Evolutionary conservation across 1,140 invertebrate genomes (phyloP).

Genomic region (Brachionus plicatilis): DNA sequence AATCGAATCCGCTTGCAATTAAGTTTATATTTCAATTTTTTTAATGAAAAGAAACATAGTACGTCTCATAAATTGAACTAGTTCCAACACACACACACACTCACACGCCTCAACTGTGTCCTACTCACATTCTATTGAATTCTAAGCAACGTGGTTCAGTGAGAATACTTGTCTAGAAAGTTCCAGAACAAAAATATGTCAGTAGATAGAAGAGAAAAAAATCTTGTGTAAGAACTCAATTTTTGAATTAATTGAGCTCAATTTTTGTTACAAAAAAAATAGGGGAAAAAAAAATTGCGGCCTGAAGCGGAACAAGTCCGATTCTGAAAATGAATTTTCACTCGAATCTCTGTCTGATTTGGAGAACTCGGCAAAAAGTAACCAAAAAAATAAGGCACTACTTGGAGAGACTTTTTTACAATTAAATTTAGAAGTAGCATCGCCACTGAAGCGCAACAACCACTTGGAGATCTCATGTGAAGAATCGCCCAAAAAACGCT

Average conservation of each 20-base stretch:
- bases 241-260: background rate
- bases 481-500: slow-evolving; percentile 21
- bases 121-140: background rate
- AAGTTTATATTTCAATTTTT: background rate
- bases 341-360: background rate
- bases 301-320: background rate
- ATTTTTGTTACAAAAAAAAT: background rate
- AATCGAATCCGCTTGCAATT: background rate
- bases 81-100: background rate
- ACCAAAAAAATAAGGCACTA: background rate
- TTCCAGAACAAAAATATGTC: background rate
- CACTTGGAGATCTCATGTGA: background rate
- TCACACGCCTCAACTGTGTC: background rate
- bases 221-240: background rate
- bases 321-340: background rate
- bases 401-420: background rate
- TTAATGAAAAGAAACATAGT: background rate
- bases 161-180: background rate
- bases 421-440: background rate
- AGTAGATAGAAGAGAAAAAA: slow-evolving; percentile 2
- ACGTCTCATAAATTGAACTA: background rate
- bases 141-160: slow-evolving; percentile 9
- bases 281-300: background rate
- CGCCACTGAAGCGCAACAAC: slow-evolving; percentile 24
- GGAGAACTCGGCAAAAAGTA: background rate